These are phyloP conservation scores for Drosophila conformis DNA, from an alignment of 2,888 invertebrate species.

Conservation along the genomic window DNA sequence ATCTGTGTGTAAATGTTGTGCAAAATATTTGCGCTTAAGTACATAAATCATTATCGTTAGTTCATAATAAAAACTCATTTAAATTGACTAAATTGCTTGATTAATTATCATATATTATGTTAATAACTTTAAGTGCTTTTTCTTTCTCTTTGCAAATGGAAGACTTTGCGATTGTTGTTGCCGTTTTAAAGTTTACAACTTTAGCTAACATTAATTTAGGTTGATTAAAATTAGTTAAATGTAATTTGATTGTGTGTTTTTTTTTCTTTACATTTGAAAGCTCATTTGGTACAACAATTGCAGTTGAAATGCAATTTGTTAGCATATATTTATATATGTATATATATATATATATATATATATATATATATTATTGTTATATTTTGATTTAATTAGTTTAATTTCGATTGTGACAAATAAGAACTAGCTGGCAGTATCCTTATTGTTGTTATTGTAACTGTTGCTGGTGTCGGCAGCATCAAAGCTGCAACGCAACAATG, in stretches of 20 bases:
- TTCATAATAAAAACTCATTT: conserved; percentile 51
- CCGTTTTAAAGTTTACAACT: conserved; percentile 69
- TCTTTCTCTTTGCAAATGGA: conserved; percentile 67
- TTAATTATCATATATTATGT: conserved; percentile 28
- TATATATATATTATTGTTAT: not conserved
- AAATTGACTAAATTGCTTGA: conserved; percentile 68
- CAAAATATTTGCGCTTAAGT: conserved; percentile 65
- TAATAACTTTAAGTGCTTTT: conserved; percentile 35
- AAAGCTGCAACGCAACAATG: conserved; percentile 63
- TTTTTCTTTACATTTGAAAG: conserved; percentile 62
- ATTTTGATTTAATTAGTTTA: conserved; percentile 15
- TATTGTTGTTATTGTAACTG: conserved; percentile 32
- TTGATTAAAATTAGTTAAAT: conserved; percentile 14
- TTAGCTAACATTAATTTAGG: conserved; percentile 54
- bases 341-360: conserved; percentile 17
- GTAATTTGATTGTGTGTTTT: conserved; percentile 31
- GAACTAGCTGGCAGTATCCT: conserved; percentile 70
- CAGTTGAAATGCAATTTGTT: conserved; percentile 74
- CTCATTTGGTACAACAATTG: conserved; percentile 77
- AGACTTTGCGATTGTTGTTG: conserved; percentile 76
- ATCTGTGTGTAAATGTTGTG: conserved; percentile 36
- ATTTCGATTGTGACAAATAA: conserved; percentile 44
- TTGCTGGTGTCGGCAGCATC: conserved; percentile 60
- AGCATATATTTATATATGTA: conserved; percentile 37
- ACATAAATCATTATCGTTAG: conserved; percentile 43